Evolutionary conservation across 2,888 invertebrate genomes (phyloP).

Genomic region (Aphodius sticticus): DNA sequence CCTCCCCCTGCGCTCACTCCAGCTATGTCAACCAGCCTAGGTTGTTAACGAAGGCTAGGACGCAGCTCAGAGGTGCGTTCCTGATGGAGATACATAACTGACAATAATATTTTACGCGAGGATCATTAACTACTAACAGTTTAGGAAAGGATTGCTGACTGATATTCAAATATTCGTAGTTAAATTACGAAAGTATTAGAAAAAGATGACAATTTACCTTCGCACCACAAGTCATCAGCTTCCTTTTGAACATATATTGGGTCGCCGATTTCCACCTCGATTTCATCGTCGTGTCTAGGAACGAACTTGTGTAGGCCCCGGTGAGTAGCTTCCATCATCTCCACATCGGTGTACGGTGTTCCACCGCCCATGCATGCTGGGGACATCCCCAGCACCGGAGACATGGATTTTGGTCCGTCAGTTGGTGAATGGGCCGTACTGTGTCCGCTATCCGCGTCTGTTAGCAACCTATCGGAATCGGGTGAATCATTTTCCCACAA

Average conservation of each 20-base stretch:
- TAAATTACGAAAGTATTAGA: too few species aligned
- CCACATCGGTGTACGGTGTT: constrained; percentile 73
- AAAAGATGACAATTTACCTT: constrained; percentile 69
- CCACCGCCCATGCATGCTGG: constrained; percentile 71
- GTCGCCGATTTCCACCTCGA: constrained; percentile 97
- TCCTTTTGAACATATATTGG: constrained; percentile 96
- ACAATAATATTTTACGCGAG: too few species aligned
- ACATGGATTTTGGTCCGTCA: constrained; percentile 87
- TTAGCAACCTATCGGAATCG: constrained; percentile 84
- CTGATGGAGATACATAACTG: too few species aligned
- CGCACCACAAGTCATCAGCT: constrained; percentile 97
- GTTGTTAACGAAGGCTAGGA: too few species aligned
- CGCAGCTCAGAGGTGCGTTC: too few species aligned
- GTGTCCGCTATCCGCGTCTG: constrained; percentile 86
- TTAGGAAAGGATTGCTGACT: too few species aligned
- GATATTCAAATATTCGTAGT: too few species aligned
- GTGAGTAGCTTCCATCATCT: constrained; percentile 87
- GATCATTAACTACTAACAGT: too few species aligned
- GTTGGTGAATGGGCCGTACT: constrained; percentile 90
- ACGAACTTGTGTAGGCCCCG: constrained; percentile 95
- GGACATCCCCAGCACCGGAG: constrained; percentile 65
- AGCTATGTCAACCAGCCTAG: too few species aligned
- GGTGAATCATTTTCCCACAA: constrained; percentile 85
- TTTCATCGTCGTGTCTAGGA: constrained; percentile 94
- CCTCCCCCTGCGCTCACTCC: too few species aligned